Evolutionary conservation across 2,888 invertebrate genomes (phyloP), one percentile per base, ranked within the genome.

Genomic region (Ormyrus rosae): DNA sequence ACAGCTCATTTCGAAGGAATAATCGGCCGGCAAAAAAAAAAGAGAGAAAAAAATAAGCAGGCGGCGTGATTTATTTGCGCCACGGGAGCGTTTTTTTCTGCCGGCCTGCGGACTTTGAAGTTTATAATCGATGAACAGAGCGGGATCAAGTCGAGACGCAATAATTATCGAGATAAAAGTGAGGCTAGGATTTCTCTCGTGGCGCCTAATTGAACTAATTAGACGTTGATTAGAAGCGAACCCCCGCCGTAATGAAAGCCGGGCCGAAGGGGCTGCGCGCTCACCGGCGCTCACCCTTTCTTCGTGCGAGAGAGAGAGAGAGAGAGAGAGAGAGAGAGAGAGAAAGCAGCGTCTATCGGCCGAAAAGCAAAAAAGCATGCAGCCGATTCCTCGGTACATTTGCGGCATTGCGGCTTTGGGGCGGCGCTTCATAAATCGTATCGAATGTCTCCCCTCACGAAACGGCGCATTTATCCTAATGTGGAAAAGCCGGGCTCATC

Each of bases 61-160:
- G 34, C 34, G 34, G 34, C 34, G 78, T 85, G 88, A 88, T 88
- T 87, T 86, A 88, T 88, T 85, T 84, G 86, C 87, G 84, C 86
- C 86, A 84, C 85, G 87, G 86, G 86, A 86, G 86, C 80, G 83
- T 84, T 84, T 82, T 82, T 82, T 82, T 63, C 46, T 63, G 7
- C 58, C 55, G 61, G 53, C 53, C 11, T 64, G 10, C 55, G 61
- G 79, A 81, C 75, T 85, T 86, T 85, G 82, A 86, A 85, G 85
- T 86, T 80, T 85, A 85, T 85, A 85, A 85, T 86, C 86, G 86
- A 85, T 85, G 83, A 76, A 76, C 68, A 85, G 83, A 84, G 84
- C 69, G 73, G 83, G 84, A 84, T 85, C 84, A 81, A 84, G 80
- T 58, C 80, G 76, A 48, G 58, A 65, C 4, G 51, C 53, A n/a